These are phyloP conservation scores for Erebia aethiops DNA, from an alignment of 2,888 invertebrate genomes.

Conservation along the genomic window DNA sequence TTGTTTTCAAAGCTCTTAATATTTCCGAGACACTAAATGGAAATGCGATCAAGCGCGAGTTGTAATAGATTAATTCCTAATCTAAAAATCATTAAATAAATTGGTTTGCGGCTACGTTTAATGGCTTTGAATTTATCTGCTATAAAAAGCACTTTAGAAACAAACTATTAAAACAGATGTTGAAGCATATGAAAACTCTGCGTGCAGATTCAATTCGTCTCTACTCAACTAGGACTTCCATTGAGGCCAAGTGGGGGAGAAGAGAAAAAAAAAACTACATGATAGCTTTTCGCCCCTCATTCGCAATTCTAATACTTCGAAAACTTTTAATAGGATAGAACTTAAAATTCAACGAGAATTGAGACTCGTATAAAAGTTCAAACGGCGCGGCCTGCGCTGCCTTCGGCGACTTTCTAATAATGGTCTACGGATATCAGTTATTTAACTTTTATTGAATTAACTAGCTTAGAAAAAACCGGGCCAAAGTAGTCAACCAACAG, in stretches of 20 bases:
- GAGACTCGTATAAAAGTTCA: constrained; percentile 66
- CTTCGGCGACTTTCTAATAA: constrained; percentile 50
- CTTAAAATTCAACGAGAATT: constrained; percentile 77
- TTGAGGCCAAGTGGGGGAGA: constrained; percentile 56
- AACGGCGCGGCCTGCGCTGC: constrained; percentile 55
- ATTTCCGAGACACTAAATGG: constrained; percentile 16
- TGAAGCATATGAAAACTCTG: constrained; percentile 60
- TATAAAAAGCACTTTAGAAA: constrained; percentile 62
- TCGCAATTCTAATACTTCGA: constrained; percentile 79
- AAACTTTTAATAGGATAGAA: constrained; percentile 82
- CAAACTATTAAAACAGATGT: constrained; percentile 63
- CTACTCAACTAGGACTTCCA: constrained; percentile 48
- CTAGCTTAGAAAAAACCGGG: constrained; percentile 32
- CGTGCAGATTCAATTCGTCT: constrained; percentile 47
- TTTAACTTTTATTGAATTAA: constrained; percentile 36
- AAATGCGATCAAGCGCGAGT: constrained; percentile 11
- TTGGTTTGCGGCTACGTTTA: constrained; percentile 14
- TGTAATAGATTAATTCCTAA: constrained; percentile 50
- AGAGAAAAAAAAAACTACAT: constrained; percentile 68
- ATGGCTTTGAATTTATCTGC: constrained; percentile 48
- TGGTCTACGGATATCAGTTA: constrained; percentile 47
- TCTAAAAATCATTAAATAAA: constrained; percentile 46
- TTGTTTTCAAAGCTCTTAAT: constrained; percentile 29
- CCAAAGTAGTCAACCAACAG: constrained; percentile 9
- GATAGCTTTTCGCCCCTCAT: constrained; percentile 80